A percentile compares a stretch with the other conserved stretches of the same genome.
These are phyloP conservation scores for Liparis tanakae DNA, from an alignment of 2,797 vertebrate species.

Conservation along the genomic window DNA sequence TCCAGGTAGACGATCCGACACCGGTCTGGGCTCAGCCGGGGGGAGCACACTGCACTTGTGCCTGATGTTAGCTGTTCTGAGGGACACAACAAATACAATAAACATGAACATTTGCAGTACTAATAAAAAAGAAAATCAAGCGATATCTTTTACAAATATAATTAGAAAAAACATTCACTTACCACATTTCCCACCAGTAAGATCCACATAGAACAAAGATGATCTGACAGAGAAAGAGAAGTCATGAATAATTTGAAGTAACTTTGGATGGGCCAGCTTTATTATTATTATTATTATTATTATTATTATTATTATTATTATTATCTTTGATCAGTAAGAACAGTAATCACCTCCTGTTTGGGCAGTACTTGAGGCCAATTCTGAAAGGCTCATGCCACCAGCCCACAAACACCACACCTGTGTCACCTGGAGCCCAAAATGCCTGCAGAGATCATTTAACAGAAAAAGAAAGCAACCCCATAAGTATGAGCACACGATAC, in stretches of 20 bases:
- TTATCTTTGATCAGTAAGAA: constrained; percentile 4
- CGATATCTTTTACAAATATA: not conserved
- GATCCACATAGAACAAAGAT: constrained; percentile 93
- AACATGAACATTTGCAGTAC: constrained; percentile 5
- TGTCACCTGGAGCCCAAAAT: constrained; percentile 91
- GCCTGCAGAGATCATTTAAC: constrained; percentile 78
- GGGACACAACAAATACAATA: constrained; percentile 24
- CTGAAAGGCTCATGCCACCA: constrained; percentile 93
- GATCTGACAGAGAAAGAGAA: constrained; percentile 82
- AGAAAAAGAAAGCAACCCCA: not conserved
- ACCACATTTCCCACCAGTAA: constrained; percentile 92
- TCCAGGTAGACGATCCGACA: constrained; percentile 92
- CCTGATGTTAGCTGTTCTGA: constrained; percentile 91
- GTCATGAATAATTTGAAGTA: not conserved
- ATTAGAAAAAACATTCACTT: constrained; percentile 59
- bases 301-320: not conserved
- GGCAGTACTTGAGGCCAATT: constrained; percentile 89
- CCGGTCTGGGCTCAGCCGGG: constrained; percentile 93
- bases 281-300: not conserved
- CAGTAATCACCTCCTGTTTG: constrained; percentile 88
- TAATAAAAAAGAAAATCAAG: not conserved
- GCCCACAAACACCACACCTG: constrained; percentile 92
- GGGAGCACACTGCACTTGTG: constrained; percentile 86
- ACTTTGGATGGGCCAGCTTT: not conserved
- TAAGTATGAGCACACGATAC: not conserved